These are phyloP conservation scores for Oreotragus oreotragus DNA, from an alignment of 2,113 vertebrate species.

Conservation along the genomic window DNA sequence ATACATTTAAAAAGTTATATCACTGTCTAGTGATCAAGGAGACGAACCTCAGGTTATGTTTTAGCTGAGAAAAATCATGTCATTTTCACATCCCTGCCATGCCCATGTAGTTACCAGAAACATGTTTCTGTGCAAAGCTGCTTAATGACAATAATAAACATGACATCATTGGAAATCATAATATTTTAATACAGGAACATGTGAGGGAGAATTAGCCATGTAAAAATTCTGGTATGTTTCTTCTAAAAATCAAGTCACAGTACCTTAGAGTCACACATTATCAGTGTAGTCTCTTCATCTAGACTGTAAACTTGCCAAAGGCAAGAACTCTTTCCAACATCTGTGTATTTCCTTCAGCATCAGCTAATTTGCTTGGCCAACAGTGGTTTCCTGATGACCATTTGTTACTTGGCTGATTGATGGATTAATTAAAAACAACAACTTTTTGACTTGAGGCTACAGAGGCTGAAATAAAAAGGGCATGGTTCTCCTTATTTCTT, in stretches of 20 bases:
- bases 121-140: not conserved
- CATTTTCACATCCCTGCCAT: not conserved
- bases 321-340: not conserved
- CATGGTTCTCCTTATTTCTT: not conserved
- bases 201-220: not conserved
- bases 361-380: not conserved
- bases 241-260: not conserved
- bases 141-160: not conserved
- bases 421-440: not conserved
- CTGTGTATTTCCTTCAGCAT: not conserved
- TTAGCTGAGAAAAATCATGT: not conserved
- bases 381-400: not conserved
- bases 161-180: slow-evolving; percentile 9
- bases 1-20: not conserved
- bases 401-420: not conserved
- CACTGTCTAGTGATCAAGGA: not conserved
- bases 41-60: not conserved
- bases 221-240: not conserved
- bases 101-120: not conserved
- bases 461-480: not conserved
- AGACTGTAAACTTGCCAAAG: slow-evolving; percentile 18
- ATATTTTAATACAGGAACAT: not conserved
- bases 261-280: not conserved
- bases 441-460: not conserved
- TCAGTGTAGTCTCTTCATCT: slow-evolving; percentile 15